Conservation (phyloP, 2,888 invertebrate genomes). For the Hypercompe scribonia region DNA sequence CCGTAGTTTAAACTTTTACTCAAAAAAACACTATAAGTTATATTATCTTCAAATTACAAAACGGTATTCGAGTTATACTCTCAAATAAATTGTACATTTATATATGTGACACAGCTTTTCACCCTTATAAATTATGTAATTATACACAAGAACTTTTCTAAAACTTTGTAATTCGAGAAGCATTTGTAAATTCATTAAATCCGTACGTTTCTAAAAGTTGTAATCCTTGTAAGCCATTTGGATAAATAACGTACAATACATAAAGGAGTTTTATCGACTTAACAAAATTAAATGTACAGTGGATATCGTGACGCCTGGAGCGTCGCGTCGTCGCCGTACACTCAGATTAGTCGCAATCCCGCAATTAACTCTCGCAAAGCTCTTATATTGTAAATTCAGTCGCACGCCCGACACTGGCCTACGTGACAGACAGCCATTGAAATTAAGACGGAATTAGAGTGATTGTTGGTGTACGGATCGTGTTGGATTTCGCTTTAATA, state of each 20-base stretch:
- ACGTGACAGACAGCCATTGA: constrained; percentile 52
- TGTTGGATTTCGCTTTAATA: constrained; percentile 12
- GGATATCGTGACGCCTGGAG: constrained; percentile 29
- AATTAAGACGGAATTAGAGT: constrained; percentile 42
- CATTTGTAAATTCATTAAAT: constrained; percentile 16
- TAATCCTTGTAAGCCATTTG: constrained; percentile 11
- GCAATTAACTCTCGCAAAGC: constrained; percentile 59
- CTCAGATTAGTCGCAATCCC: constrained; percentile 55
- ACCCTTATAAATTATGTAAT: constrained; percentile 7
- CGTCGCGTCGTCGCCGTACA: constrained; percentile 26
- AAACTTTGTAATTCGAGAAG: constrained; percentile 13
- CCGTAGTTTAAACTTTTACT: too few species aligned
- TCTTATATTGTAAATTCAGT: constrained; percentile 53
- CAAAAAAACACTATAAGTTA: background rate
- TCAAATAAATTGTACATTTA: background rate
- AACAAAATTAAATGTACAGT: constrained; percentile 53
- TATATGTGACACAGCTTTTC: constrained; percentile 1
- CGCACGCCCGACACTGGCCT: constrained; percentile 36
- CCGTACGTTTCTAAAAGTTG: constrained; percentile 12
- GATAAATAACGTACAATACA: constrained; percentile 16
- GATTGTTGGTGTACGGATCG: constrained; percentile 31
- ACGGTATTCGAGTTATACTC: background rate
- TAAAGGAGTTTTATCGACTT: constrained; percentile 42
- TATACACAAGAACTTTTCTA: constrained; percentile 3
- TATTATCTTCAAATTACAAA: background rate